These are phyloP conservation scores for Dynastes tityus DNA, from an alignment of 2,888 invertebrate species.

Conservation along the genomic window DNA sequence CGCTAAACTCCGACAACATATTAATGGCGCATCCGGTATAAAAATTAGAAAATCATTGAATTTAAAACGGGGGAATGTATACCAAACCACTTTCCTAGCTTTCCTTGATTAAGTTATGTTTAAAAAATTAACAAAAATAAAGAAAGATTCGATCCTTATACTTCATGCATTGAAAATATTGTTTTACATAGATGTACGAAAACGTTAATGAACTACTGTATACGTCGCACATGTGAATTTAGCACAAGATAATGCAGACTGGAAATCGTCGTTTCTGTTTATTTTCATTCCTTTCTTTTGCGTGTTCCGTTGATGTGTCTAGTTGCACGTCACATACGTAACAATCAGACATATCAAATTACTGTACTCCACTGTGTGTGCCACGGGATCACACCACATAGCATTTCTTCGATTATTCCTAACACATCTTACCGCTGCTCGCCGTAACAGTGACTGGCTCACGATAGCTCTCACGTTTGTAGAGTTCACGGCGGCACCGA, in stretches of 20 bases:
- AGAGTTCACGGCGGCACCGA: neutral
- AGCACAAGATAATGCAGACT: neutral
- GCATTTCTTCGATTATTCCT: slow-evolving; percentile 29
- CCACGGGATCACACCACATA: slow-evolving; percentile 28
- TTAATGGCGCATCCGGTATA: too few species aligned
- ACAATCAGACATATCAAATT: slow-evolving; percentile 21
- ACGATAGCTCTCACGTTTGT: neutral
- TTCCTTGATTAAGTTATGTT: too few species aligned
- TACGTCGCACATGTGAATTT: slow-evolving; percentile 6
- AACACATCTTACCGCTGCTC: slow-evolving; percentile 16
- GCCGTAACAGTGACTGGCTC: neutral
- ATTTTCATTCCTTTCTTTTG: slow-evolving; percentile 13
- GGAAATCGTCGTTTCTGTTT: neutral
- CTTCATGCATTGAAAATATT: too few species aligned
- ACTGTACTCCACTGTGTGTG: neutral
- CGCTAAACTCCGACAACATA: too few species aligned
- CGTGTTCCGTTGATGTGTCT: slow-evolving; percentile 3
- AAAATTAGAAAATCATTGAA: too few species aligned
- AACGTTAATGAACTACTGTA: neutral
- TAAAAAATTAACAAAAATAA: too few species aligned
- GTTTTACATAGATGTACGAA: neutral
- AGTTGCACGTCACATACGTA: slow-evolving; percentile 5
- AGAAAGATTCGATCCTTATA: too few species aligned
- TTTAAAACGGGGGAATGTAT: too few species aligned
- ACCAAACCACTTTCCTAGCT: too few species aligned